Evolutionary conservation across 2,888 invertebrate genomes (phyloP).

Genomic region (Temnothorax unifasciatus): DNA sequence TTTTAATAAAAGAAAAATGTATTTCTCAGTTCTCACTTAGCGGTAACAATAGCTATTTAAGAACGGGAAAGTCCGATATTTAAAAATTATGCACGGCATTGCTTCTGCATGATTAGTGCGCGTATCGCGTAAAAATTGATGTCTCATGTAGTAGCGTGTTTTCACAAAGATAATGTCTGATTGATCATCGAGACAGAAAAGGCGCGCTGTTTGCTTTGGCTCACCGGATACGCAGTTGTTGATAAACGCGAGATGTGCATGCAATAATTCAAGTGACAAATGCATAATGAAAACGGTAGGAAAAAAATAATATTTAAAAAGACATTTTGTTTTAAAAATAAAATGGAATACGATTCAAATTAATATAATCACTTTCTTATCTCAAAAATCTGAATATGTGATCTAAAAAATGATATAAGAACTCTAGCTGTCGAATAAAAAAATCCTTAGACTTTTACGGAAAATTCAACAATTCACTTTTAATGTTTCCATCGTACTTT

Average conservation of each 20-base stretch:
- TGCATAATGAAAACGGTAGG: not conserved
- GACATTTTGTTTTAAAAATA: not conserved
- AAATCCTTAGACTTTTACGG: not conserved
- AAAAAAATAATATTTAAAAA: not conserved
- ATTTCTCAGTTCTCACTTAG: not conserved
- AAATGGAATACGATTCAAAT: not conserved
- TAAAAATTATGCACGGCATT: not conserved
- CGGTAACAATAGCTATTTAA: not conserved
- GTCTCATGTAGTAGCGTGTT: constrained; percentile 6
- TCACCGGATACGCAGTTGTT: not conserved
- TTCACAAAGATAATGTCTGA: constrained; percentile 15
- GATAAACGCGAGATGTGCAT: not conserved
- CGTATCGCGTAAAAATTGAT: not conserved
- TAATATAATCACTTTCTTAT: not conserved
- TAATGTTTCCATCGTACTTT: not conserved
- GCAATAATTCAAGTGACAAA: constrained; percentile 19
- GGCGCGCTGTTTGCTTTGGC: not conserved
- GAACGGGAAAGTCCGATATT: not conserved
- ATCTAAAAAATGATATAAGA: not conserved
- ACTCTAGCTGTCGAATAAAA: not conserved
- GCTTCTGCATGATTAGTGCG: not conserved
- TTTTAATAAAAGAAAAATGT: not conserved
- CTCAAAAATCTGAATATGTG: not conserved
- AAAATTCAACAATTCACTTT: not conserved
- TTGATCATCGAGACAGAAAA: constrained; percentile 11